These are phyloP conservation scores for Albula goreensis DNA, from an alignment of 2,113 vertebrate species.

Conservation along the genomic window DNA sequence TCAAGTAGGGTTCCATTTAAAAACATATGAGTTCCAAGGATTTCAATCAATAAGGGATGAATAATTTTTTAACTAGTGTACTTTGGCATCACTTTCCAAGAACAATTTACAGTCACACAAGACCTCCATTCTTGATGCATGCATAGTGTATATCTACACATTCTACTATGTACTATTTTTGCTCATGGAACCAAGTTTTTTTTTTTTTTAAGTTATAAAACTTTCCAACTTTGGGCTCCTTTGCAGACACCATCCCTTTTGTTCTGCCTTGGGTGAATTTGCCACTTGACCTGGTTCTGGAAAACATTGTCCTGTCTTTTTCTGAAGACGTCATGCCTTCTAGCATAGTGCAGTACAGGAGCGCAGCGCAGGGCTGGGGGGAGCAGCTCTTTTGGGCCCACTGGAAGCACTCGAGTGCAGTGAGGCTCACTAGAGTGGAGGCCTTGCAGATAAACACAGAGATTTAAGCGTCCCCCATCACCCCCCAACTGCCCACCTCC, in stretches of 20 bases:
- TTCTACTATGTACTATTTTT: too few relatives aligned
- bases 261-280: not conserved
- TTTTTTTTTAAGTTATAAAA: not conserved
- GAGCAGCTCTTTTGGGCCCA: not conserved
- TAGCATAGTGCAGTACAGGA: not conserved
- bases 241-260: too few relatives aligned
- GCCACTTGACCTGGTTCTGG: slow-evolving; percentile 2
- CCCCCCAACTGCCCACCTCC: not conserved
- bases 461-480: not conserved
- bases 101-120: too few relatives aligned
- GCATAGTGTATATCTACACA: too few relatives aligned
- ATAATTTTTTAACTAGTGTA: too few relatives aligned
- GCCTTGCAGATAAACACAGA: not conserved
- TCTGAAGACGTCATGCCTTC: not conserved
- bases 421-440: not conserved
- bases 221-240: too few relatives aligned
- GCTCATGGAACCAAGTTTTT: not conserved
- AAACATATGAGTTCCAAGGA: too few relatives aligned
- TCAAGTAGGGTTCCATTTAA: too few relatives aligned
- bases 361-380: not conserved
- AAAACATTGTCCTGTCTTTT: not conserved
- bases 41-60: too few relatives aligned
- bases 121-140: too few relatives aligned
- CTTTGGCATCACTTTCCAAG: too few relatives aligned
- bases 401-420: not conserved